Percentiles rank a stretch among this genome's conserved stretches.
These are phyloP conservation scores for Halcyon leucocephala DNA, from an alignment of 2,797 vertebrate genomes.

Conservation along the genomic window DNA sequence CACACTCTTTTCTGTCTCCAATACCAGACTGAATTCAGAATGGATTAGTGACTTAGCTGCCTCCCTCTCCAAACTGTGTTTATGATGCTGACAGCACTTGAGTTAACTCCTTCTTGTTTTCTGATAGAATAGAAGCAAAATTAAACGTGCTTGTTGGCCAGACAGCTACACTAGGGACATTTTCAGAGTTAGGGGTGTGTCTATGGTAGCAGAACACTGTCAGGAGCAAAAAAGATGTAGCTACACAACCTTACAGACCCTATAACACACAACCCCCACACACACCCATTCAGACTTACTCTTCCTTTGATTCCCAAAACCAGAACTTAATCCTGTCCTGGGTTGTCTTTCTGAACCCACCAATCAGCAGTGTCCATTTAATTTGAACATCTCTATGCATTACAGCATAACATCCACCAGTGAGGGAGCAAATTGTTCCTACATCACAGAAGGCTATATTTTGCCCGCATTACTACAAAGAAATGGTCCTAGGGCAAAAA, in stretches of 20 bases:
- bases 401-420: background rate
- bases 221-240: background rate
- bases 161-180: background rate
- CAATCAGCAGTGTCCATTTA: background rate
- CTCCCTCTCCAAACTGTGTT: slow-evolving; percentile 7
- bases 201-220: background rate
- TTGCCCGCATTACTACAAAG: background rate
- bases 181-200: background rate
- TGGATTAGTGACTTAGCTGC: background rate
- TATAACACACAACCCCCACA: background rate
- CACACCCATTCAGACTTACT: background rate
- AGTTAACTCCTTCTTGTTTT: slow-evolving; percentile 49
- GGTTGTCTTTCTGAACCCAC: background rate
- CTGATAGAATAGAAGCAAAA: background rate
- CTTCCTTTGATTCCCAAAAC: background rate
- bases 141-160: background rate
- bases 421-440: background rate
- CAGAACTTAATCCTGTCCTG: background rate
- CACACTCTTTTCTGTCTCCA: background rate
- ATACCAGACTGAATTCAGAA: slow-evolving; percentile 21
- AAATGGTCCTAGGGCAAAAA: background rate
- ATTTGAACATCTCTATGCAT: background rate
- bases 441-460: background rate
- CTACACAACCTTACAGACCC: background rate
- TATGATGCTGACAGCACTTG: background rate